Conservation (phyloP, 2,888 invertebrate species). For the Linyphia triangularis region DNA sequence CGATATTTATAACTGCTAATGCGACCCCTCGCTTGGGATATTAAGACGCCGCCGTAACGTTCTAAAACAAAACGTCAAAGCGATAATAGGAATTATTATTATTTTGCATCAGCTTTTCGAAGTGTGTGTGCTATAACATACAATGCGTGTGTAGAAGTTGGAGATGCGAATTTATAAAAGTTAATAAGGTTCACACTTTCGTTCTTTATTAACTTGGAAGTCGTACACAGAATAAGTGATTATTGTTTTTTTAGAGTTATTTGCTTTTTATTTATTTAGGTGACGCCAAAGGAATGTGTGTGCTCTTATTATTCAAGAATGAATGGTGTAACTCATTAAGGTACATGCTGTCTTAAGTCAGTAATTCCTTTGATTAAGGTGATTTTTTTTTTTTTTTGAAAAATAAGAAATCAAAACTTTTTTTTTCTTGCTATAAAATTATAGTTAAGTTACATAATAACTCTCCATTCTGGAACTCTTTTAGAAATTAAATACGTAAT, state of each 20-base stretch:
- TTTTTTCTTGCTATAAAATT: too few species aligned
- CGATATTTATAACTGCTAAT: slow-evolving; percentile 59
- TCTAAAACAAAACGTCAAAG: slow-evolving; percentile 47
- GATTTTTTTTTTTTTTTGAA: too few species aligned
- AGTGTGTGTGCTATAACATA: not conserved
- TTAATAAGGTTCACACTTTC: slow-evolving; percentile 18
- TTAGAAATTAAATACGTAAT: too few species aligned
- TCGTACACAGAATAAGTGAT: slow-evolving; percentile 24
- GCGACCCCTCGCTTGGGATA: slow-evolving; percentile 48
- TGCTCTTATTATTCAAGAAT: too few species aligned
- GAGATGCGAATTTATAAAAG: not conserved
- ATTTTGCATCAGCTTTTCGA: slow-evolving; percentile 30
- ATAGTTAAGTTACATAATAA: too few species aligned
- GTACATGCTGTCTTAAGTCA: slow-evolving; percentile 11
- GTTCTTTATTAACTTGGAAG: slow-evolving; percentile 39
- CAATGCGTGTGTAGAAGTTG: not conserved
- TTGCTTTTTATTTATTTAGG: slow-evolving; percentile 7
- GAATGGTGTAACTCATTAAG: too few species aligned
- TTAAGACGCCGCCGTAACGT: slow-evolving; percentile 34
- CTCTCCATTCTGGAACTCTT: too few species aligned
- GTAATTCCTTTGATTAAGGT: too few species aligned
- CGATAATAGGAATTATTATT: slow-evolving; percentile 68
- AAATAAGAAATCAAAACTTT: too few species aligned
- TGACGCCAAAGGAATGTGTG: not conserved
- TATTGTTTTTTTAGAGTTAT: not conserved